Evolutionary conservation across 2,113 vertebrate genomes (phyloP), one percentile per base, ranked within the genome.

Genomic region (Solea solea): DNA sequence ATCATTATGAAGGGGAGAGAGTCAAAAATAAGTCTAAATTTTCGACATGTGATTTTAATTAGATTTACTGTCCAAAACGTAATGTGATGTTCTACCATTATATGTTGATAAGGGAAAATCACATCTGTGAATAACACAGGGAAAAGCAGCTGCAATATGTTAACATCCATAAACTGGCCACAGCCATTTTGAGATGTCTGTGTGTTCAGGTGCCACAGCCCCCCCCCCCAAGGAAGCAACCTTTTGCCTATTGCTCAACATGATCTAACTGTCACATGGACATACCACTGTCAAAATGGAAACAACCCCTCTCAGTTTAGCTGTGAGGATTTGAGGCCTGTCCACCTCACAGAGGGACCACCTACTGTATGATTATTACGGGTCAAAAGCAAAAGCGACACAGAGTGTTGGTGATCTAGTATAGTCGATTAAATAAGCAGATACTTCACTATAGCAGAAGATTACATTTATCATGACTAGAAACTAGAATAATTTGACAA

Each of bases 241-340:
- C 64, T 59, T 82, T 59, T 8, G 16, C 56, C 49, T 58, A 59
- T 80, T 82, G 72, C 88, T 86, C 78, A 89, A 88, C 75, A 72
- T 46, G 80, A 87, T 75, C 76, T 42, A 57, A 52, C 72, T 8
- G 80, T 89, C 90, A 93, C 89, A 84, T 90, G 91, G 64, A 44
- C 86, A 91, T 89, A 71, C 88, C 86, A 4, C 78, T 64, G 76
- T 88, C 86, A 85, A 86, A 90, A 90, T 86, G 86, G 90, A 86
- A 87, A 67, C 27, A 81, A 72, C 80, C 68, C 63, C 42, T 53
- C 86, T 81, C 74, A 79, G 76, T 88, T 88, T 73, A 90, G 88
- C 80, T 44, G 67, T 5, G 3, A 83, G 81, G 77, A 64, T 68
- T 51, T 56, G 51, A 78, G 58, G 60, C 65, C 67, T n/a, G 68